Conservation (phyloP, 2,888 invertebrate genomes). For the Autographa pulchrina region DNA sequence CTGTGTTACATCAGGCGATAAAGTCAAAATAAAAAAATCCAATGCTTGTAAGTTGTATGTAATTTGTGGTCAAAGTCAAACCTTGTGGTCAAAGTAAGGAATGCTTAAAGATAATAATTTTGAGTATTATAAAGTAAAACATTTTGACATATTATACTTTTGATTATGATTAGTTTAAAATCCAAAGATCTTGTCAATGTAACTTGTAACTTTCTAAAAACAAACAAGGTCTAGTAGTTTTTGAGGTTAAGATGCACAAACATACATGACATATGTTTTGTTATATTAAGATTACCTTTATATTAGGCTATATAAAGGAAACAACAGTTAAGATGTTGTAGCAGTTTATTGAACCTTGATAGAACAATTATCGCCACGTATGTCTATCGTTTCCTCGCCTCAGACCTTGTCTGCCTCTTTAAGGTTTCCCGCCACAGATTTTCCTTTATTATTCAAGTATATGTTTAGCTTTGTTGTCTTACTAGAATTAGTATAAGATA, state of each 20-base stretch:
- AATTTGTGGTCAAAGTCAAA: too few relatives aligned
- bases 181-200: too few relatives aligned
- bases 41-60: too few relatives aligned
- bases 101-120: too few relatives aligned
- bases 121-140: too few relatives aligned
- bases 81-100: too few relatives aligned
- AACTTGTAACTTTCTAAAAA: too few relatives aligned
- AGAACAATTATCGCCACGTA: conserved; percentile 29
- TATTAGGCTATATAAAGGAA: neutral
- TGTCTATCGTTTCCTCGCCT: conserved; percentile 43
- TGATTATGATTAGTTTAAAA: too few relatives aligned
- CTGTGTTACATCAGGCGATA: too few relatives aligned
- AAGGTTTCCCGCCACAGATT: conserved; percentile 16
- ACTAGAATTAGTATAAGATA: neutral
- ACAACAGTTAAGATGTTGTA: neutral
- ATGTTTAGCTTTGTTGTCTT: conserved; percentile 6
- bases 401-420: conserved; percentile 32
- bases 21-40: too few relatives aligned
- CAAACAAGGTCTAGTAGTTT: neutral
- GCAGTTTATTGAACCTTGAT: conserved; percentile 26
- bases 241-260: neutral
- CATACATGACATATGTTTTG: neutral
- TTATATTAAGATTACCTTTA: neutral
- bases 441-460: conserved; percentile 36
- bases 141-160: too few relatives aligned